Evolutionary conservation across 2,888 invertebrate genomes (phyloP), one percentile per base, ranked within the genome.

Genomic region (Cataglyphis livida): DNA sequence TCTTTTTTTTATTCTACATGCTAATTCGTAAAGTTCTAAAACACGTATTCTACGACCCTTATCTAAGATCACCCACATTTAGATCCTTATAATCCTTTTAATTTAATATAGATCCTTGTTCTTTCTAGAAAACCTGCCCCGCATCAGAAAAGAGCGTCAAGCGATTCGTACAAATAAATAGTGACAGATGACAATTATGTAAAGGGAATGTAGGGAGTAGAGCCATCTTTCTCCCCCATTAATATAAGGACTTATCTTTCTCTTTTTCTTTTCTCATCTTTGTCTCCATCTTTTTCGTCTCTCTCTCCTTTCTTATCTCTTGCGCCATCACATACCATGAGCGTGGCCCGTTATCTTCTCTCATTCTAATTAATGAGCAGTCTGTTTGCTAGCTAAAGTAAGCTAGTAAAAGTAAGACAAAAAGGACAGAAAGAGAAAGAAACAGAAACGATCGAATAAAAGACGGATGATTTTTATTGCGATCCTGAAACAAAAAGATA

Each of bases 121-220:
- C 73, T 21, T 54, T 54, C 32, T 25, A 25, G 64, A 82, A 75
- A 82, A 81, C 66, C 51, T 35, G 81, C 41, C 74, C 15, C 32
- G 38, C 12, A 28, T 12, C 35, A 7, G 74, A n/a, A n/a, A 51
- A 15, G 12, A 32, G 68, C 82, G 82, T 87, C 62, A 81, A 76
- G 61, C 87, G 87, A 87, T 84, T 84, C 76, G 71, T 81, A 85
- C 82, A 89, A 92, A 91, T 85, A 87, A 85, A 91, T 85, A 84
- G 83, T 90, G 92, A 92, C 91, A 90, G 85, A 87, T 91, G 92
- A 92, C 91, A 91, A 91, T 92, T 90, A 92, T 90, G 90, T 89
- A 51, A n/a, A n/a, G 48, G 1, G 85, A 90, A 85, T 66, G 74
- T 70, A 89, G 87, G 87, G 88, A 88, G 81, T 87, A 86, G 51